Evolutionary conservation across 1,140 invertebrate genomes (phyloP).

Genomic region (Drosophila nigrodunni): DNA sequence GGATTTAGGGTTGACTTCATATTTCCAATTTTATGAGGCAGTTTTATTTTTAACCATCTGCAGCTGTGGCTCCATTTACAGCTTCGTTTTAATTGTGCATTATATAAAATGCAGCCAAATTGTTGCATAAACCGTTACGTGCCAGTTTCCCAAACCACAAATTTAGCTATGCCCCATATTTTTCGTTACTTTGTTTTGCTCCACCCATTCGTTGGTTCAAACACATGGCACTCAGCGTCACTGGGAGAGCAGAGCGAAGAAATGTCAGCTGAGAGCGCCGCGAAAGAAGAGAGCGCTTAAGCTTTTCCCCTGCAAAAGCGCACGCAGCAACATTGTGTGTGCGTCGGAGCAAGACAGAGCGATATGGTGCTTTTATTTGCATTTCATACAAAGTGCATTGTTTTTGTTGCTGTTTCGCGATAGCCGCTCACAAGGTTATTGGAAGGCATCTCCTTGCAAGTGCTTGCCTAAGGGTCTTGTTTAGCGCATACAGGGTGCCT

Average conservation of each 20-base stretch:
- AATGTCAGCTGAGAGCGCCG: neutral
- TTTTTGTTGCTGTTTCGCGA: conserved; percentile 23
- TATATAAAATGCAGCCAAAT: conserved; percentile 65
- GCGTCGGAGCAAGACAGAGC: neutral
- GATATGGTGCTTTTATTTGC: conserved; percentile 8
- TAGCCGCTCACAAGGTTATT: conserved; percentile 59
- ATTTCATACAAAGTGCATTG: conserved; percentile 11
- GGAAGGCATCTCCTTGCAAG: conserved; percentile 58
- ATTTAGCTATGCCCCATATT: conserved; percentile 26
- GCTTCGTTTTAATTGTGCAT: conserved; percentile 58
- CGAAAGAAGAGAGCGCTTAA: conserved; percentile 16
- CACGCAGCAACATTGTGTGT: conserved; percentile 5
- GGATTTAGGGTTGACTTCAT: neutral
- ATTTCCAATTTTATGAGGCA: no score
- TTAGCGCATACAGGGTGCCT: conserved; percentile 44
- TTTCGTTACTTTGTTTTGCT: conserved; percentile 75
- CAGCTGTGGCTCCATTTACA: conserved; percentile 8
- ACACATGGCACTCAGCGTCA: conserved; percentile 43
- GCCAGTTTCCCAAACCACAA: conserved; percentile 16
- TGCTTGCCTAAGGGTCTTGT: conserved; percentile 21
- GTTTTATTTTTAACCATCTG: conserved; percentile 3
- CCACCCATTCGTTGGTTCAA: conserved; percentile 60
- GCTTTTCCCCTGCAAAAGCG: conserved; percentile 30
- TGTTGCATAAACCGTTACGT: conserved; percentile 75
- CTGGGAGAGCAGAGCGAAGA: neutral